Evolutionary conservation across 1,140 invertebrate genomes (phyloP).

Genomic region (Dolichoris vasculosae): DNA sequence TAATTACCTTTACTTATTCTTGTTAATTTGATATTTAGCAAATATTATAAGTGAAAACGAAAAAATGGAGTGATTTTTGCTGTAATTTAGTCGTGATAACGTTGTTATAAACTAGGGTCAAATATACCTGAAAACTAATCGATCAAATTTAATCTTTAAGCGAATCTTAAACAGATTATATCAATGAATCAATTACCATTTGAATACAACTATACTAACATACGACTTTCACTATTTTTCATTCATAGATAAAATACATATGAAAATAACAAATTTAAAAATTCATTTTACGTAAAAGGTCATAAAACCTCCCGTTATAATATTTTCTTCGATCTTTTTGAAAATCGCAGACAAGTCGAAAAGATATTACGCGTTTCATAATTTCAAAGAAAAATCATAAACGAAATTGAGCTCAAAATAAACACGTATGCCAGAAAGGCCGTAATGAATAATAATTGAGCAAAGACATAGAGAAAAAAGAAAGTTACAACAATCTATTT

Average conservation of each 20-base stretch:
- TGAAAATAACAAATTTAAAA: not conserved
- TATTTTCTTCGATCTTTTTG: too few species aligned
- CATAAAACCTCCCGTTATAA: too few species aligned
- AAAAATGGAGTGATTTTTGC: not conserved
- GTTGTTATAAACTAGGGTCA: not conserved
- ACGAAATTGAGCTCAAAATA: too few species aligned
- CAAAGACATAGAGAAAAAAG: not conserved
- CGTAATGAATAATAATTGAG: not conserved
- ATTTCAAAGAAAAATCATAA: not conserved
- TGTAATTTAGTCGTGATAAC: not conserved
- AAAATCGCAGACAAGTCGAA: too few species aligned
- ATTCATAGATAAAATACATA: not conserved
- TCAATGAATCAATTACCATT: not conserved
- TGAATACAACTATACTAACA: not conserved
- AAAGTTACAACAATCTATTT: not conserved
- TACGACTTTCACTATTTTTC: not conserved
- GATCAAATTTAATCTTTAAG: conserved; percentile 3
- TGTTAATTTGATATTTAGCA: not conserved
- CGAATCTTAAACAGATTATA: conserved; percentile 15
- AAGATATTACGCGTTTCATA: too few species aligned
- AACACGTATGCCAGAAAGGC: not conserved
- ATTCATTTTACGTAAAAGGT: not conserved
- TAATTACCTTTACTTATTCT: too few species aligned
- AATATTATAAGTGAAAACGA: not conserved
- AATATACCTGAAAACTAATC: not conserved